Conservation (phyloP, 2,797 vertebrate genomes). For the Lepus oiostolus region DNA sequence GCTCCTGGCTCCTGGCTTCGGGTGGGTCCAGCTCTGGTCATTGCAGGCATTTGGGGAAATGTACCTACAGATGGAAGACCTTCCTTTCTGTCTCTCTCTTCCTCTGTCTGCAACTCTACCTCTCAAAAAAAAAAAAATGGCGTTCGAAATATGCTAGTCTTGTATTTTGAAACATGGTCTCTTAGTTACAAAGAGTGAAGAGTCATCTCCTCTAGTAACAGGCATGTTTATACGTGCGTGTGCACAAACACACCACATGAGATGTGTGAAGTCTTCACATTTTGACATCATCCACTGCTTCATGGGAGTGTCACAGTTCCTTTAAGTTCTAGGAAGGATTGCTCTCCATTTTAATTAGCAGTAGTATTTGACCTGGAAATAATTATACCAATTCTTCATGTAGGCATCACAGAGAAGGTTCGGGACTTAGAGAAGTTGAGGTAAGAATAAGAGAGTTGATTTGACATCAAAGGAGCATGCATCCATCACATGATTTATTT, state of each 20-base stretch:
- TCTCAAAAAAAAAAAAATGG: no score
- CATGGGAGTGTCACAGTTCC: background rate
- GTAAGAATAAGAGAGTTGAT: background rate
- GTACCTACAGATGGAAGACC: no score
- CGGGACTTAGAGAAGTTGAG: background rate
- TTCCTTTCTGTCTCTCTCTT: no score
- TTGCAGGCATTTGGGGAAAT: no score
- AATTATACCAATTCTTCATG: background rate
- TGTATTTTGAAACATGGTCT: background rate
- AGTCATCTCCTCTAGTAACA: background rate
- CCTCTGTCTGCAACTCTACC: no score
- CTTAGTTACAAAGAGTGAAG: background rate
- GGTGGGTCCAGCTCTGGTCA: no score
- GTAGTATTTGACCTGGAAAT: background rate
- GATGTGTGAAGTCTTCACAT: background rate
- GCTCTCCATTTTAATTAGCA: background rate
- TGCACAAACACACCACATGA: accelerated
- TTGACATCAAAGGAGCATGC: background rate
- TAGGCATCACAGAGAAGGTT: background rate
- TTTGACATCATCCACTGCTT: background rate
- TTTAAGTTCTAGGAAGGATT: background rate
- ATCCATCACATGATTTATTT: background rate
- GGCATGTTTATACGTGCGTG: accelerated
- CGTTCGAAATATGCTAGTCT: background rate
- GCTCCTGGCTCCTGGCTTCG: no score